Base-by-base conservation (phyloP, 2,888 invertebrate species). In the Teleiodes luculella region DNA sequence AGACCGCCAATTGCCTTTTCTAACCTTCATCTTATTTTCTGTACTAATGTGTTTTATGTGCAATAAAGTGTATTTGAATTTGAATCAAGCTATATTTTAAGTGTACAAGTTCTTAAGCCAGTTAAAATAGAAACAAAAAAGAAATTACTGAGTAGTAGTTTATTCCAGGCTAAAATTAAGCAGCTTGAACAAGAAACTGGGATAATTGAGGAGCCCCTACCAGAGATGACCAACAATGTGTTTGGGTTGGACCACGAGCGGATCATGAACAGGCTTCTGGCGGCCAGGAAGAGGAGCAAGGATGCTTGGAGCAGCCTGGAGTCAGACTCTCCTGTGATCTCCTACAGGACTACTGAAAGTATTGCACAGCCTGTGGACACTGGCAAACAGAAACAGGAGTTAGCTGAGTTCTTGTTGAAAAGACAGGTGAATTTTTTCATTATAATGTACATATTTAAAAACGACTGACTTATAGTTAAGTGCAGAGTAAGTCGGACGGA, bases 161-260 rank as follows among this genome's bases (percentile, higher is more conserved):
- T 24, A 49, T 69, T 72, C 7, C 58, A 89, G 89, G 85, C 82
- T 1, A 85, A 84, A 73, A 86, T 85, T 64, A 80, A 76, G 56
- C 77, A 80, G 50, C 53, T 89, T 30, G 89, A 89, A 65, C 81
- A 82, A 3, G 72, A 79, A 48, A 43, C 68, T 4, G 74, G 77
- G 3, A 55, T 76, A 31, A 70, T 73, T 46, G 85, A 90, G 37
- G 80, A 90, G 6, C 76, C 85, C 4, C 64, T 94, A 57, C 95
- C 95, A 1, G 81, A 90, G 57, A 96, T 96, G 95, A 92, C 92
- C 0, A 91, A 95, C 60, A 92, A 93, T 76, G 92, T 95, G 3
- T 91, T 93, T 36, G 94, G 94, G 0, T 78, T 96, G 46, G 91
- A 95, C 74, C 94, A 94, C 66, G 78, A 82, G 0, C 83, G 80